Conservation (phyloP, 2,113 vertebrate genomes). For the Excalfactoria chinensis region DNA sequence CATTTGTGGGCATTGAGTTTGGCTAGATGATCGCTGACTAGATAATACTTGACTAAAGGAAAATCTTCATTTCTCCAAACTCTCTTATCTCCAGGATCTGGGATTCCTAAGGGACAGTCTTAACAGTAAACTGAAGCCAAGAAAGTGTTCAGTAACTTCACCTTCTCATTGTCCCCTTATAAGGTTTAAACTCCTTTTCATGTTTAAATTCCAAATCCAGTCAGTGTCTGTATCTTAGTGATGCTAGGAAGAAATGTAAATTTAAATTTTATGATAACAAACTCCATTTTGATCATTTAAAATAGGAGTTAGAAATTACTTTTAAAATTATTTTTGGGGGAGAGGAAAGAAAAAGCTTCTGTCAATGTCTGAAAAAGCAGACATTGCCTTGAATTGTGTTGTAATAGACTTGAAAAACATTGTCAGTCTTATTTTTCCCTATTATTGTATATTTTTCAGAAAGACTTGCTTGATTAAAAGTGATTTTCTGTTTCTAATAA, state of each 20-base stretch:
- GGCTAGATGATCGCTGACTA: too few species aligned
- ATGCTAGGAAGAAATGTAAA: background rate
- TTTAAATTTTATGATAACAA: background rate
- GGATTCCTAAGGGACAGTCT: background rate
- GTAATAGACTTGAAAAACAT: background rate
- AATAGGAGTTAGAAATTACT: background rate
- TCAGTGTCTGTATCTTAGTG: fast-evolving
- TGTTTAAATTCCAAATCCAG: background rate
- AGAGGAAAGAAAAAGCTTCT: fast-evolving
- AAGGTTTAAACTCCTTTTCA: background rate
- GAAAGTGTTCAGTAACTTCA: too few species aligned
- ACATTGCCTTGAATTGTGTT: background rate
- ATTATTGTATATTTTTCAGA: background rate
- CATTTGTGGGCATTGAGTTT: too few species aligned
- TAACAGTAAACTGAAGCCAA: background rate
- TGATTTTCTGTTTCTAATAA: background rate
- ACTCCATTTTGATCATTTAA: background rate
- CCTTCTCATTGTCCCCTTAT: background rate
- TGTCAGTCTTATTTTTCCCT: background rate
- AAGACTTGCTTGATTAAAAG: background rate
- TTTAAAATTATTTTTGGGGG: fast-evolving
- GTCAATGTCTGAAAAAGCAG: background rate
- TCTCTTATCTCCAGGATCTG: background rate
- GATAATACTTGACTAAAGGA: too few species aligned
- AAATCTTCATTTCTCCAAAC: background rate